Base-by-base conservation (phyloP, 2,797 vertebrate genomes). In the Parambassis ranga region DNA sequence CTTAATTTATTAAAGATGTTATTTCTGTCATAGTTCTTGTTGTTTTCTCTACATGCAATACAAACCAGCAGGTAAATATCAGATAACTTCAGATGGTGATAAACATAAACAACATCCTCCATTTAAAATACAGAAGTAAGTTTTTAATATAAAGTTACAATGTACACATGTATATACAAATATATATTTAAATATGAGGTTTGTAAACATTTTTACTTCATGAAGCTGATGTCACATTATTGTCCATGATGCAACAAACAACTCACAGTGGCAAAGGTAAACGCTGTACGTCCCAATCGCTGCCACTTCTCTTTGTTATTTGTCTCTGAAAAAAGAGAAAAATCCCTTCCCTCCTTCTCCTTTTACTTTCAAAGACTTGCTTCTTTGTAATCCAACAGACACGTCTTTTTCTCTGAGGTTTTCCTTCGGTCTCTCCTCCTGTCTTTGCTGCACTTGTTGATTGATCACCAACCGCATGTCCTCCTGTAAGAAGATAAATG, bases 391-490 rank as follows among this genome's bases (percentile, higher is more conserved):
- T 49, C 87, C 81, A 1, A 10, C 8, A 13, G 62, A 1, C 4
- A 13, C 70, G 1, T 63, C 31, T 55, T 9, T 86, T 35, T 80
- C 76, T 11, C 5, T 56, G 50, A 82, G 46, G 11, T 14, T 56
- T 5, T 79, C 77, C 22, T 48, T 85, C 33, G 81, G 51, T 30
- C 77, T 70, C 31, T 91, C 90, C 51, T 88, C 84, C 41, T 91
- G 88, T 41, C 77, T 87, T 14, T 87, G 80, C 50, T 81, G 79
- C 44, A 94, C 90, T 71, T 94, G 92, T 7, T 94, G 87, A 49
- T 78, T 90, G 64, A 94, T 93, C 58, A 94, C 89, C 50, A 92
- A 3, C 10, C 91, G 80, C 93, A 94, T 94, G 80, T 94, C 93
- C 86, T 94, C 93, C 93, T 94, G 77, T 31, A 59, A 50, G 27